phyloP scores from a whole-genome alignment of 2,797 vertebrate species.

The Phaenicophaeus curvirostris region DNA sequence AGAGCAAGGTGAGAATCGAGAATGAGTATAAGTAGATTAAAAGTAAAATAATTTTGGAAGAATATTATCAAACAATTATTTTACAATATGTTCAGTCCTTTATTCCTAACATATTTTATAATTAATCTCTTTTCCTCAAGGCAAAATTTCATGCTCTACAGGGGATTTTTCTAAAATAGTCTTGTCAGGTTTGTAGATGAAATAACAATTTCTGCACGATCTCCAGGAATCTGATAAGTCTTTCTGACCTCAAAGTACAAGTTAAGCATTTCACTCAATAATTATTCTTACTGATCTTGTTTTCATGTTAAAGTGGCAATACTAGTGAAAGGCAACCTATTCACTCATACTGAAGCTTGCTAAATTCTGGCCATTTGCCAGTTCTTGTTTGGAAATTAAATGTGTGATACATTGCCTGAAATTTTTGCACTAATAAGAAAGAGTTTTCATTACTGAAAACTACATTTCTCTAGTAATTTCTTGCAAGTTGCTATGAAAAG shows the following conservation, averaged over 20 bases:
- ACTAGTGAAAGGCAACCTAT: constrained; percentile 22
- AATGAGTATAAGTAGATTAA: not conserved
- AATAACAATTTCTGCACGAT: not conserved
- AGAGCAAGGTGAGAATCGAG: not conserved
- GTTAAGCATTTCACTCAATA: constrained; percentile 2
- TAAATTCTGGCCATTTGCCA: not conserved
- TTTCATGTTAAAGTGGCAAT: constrained; percentile 18
- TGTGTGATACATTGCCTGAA: not conserved
- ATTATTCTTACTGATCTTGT: constrained; percentile 29
- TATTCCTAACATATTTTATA: not conserved
- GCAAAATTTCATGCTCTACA: not conserved
- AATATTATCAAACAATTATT: not conserved
- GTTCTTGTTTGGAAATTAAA: constrained; percentile 21
- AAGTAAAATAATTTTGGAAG: not conserved
- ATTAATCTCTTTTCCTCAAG: not conserved
- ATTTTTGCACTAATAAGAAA: not conserved
- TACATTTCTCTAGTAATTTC: not conserved
- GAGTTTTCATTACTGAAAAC: not conserved
- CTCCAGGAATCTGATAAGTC: not conserved
- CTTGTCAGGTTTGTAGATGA: not conserved
- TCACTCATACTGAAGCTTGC: constrained; percentile 3
- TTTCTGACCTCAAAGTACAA: not conserved
- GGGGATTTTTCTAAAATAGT: not conserved
- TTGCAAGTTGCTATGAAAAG: not conserved
- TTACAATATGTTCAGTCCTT: not conserved